Base-by-base conservation (phyloP, 2,113 vertebrate genomes). In the Ivindomyrus marchei region DNA sequence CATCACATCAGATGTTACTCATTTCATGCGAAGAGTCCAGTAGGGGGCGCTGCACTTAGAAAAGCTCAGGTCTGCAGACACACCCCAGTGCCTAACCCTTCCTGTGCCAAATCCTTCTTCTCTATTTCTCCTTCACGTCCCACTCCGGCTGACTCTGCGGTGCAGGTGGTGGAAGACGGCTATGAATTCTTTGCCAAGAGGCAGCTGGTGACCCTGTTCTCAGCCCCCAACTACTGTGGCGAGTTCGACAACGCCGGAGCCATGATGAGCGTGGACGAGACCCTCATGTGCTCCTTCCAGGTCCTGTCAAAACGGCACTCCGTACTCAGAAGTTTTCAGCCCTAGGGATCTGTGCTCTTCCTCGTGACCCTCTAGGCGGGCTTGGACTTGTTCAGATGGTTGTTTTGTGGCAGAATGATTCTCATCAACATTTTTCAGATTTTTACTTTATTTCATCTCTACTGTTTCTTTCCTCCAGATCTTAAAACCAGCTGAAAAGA, bases 121-220 rank as follows among this genome's bases (percentile, higher is more conserved):
- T 36, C 5, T 19, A 24, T 31, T 11, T n/a, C 49, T 46, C 88
- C 88, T 24, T 84, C 11, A 1, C 4, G 17, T 52, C 36, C 17
- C 13, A 2, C 21, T 56, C 31, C 1, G 88, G 3, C 39, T 62
- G n/a, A 42, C 24, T 83, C 92, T 5, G 86, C n/a, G 92, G 50
- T 92, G 52, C 92, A 97, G 97, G 97, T 97, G 77, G 97, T 97
- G 93, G 97, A 97, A 95, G 97, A 97, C 90, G 97, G 97, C 86
- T 97, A 97, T 9, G 97, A 97, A 88, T 97, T 97, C 93, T 97
- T 97, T 94, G 97, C 97, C 90, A 97, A 97, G 92, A 95, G 97
- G 89, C 97, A 97, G 0, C 93, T 97, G 94, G 97, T 97, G 70
- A 97, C 97, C 93, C 94, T 97, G 36, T 97, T 89, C 89, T 89